Conservation (phyloP, 1,140 invertebrate species). For the Saccostrea cuccullata region DNA sequence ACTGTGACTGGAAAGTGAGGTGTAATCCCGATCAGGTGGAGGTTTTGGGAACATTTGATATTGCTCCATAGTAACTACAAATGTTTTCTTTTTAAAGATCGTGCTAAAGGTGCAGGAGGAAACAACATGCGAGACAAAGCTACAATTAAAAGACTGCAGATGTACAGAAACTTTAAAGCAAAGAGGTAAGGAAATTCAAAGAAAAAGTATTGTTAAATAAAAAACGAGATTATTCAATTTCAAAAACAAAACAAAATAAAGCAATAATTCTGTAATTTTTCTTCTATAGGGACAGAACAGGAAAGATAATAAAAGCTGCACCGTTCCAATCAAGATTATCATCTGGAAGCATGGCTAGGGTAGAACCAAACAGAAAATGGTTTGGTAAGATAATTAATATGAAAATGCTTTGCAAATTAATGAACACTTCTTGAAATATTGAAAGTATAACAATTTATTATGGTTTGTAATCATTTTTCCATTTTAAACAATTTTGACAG, state of each 20-base stretch:
- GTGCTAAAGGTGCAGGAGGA: conserved; percentile 84
- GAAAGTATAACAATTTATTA: no score
- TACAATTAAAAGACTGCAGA: conserved; percentile 97
- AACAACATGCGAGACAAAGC: conserved; percentile 90
- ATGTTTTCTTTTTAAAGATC: conserved; percentile 63
- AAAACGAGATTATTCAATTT: no score
- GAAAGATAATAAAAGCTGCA: conserved; percentile 95
- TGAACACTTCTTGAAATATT: no score
- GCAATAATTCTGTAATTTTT: not conserved
- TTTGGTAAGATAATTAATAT: conserved; percentile 87
- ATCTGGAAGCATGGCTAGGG: conserved; percentile 94
- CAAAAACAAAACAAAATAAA: no score
- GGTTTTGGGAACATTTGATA: no score
- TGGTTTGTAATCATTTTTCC: no score
- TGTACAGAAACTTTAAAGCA: conserved; percentile 98
- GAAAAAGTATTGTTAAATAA: no score
- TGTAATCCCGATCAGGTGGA: no score
- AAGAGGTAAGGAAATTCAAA: conserved; percentile 82
- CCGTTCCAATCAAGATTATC: conserved; percentile 94
- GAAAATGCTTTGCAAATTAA: not conserved
- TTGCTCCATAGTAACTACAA: no score
- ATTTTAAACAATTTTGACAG: conserved; percentile 63
- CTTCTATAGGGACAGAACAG: conserved; percentile 85
- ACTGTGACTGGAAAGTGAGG: no score
- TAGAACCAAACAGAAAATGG: conserved; percentile 99